Evolutionary conservation across 2,888 invertebrate genomes (phyloP), one percentile per base, ranked within the genome.

Genomic region (Apodemia hepburni): DNA sequence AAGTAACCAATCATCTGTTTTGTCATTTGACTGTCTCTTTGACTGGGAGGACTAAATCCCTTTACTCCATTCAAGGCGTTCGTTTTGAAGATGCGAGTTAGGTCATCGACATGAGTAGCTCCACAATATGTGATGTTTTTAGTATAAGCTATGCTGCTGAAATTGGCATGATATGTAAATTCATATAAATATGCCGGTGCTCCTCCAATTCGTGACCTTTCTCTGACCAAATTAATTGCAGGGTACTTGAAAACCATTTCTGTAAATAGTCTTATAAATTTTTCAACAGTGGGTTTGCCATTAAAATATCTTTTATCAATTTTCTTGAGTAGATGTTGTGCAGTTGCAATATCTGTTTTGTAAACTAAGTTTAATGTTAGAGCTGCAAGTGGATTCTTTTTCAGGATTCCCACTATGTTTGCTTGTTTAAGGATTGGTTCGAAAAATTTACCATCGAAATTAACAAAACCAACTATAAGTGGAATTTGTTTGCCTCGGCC

Each of bases 71-170:
- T 64, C 62, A 80, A 68, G 1, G 82, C 78, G 69, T 85, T 85
- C 1, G 76, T 74, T 60, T 75, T 76, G 68, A 94, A 93, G 8
- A 93, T 71, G 67, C 93, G 93, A 0, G 92, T 92, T 73, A 93
- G 70, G 73, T 94, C 94, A 71, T 94, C 94, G 2, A 92, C 85
- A 66, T 94, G 94, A 12, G 89, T 92, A 3, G 92, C 92, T 9
- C 93, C 94, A 0, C 80, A 77, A 51, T 88, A 81, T 0, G 81
- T 75, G 27, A 87, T 67, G 63, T 81, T 80, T 9, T 69, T 71
- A 0, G 73, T 75, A 54, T 88, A 76, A 71, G 92, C 92, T 59
- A 93, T 81, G 2, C 91, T 77, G 42, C 92, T 93, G 63, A 85
- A 72, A 12, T 87, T 81, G 0, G 92, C 87, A 29, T 91, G 83